These are phyloP conservation scores for Alligator sinensis DNA, from an alignment of 2,113 vertebrate genomes.

Conservation along the genomic window DNA sequence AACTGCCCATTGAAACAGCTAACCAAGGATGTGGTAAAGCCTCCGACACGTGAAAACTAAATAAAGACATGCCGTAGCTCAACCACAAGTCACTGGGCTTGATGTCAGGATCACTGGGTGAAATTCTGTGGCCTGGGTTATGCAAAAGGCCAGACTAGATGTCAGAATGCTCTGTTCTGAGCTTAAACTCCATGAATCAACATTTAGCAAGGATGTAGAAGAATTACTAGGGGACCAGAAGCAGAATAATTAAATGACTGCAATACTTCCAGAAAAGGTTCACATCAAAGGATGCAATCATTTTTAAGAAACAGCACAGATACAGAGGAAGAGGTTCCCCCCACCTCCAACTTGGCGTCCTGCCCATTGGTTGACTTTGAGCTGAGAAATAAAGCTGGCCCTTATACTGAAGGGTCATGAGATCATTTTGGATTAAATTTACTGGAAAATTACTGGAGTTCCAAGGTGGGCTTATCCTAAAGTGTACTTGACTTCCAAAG, in stretches of 20 bases:
- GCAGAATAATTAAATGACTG: conserved; percentile 36
- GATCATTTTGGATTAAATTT: conserved; percentile 56
- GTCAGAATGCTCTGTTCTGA: conserved; percentile 26
- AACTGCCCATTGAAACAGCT: neutral
- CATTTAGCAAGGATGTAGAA: conserved; percentile 27
- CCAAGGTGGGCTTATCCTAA: conserved; percentile 69
- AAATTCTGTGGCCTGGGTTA: neutral
- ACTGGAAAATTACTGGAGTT: conserved; percentile 62
- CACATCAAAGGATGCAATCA: neutral
- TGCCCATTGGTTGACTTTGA: conserved; percentile 40
- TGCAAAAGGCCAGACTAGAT: conserved; percentile 50
- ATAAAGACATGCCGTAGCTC: neutral
- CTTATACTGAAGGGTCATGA: conserved; percentile 58
- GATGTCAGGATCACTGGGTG: conserved; percentile 25
- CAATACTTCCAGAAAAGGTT: conserved; percentile 9
- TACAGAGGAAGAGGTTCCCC: conserved; percentile 14
- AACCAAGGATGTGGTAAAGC: conserved; percentile 48
- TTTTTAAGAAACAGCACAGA: conserved; percentile 14
- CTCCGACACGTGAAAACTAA: neutral
- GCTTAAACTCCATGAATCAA: conserved; percentile 51
- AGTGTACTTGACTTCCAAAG: conserved; percentile 74
- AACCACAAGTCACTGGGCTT: conserved; percentile 3
- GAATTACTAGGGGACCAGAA: conserved; percentile 44
- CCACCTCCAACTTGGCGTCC: conserved; percentile 54
- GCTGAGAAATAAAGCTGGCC: conserved; percentile 62